A percentile compares a stretch with the other conserved stretches of the same genome.
Conservation (phyloP, 2,113 vertebrate species). For the Phrynosoma blainvillii region DNA sequence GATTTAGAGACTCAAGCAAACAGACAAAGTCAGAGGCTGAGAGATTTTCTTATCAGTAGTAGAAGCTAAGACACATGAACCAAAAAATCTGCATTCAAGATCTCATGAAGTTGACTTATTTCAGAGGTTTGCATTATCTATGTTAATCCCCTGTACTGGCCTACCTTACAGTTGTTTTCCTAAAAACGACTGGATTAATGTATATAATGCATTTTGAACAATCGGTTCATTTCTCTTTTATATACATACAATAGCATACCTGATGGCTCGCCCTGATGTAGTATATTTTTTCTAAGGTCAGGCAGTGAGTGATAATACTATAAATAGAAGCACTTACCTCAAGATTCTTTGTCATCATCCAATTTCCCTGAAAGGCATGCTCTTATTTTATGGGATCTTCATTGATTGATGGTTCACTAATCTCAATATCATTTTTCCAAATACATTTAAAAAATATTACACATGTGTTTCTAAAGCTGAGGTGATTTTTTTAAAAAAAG, state of each 20-base stretch:
- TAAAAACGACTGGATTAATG: neutral
- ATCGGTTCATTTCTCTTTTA: neutral
- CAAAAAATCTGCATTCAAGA: neutral
- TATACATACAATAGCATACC: neutral
- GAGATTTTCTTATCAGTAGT: too few species aligned
- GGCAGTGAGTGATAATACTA: neutral
- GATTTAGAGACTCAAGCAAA: neutral
- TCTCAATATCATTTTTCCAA: neutral
- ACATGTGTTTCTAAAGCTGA: neutral
- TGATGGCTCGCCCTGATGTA: neutral
- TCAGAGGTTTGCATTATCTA: neutral
- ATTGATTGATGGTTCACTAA: constrained; percentile 4
- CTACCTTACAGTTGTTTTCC: neutral
- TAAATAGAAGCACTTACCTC: constrained; percentile 28
- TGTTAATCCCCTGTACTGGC: neutral
- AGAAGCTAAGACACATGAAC: too few species aligned
- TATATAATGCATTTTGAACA: neutral
- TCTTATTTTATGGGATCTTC: constrained; percentile 22
- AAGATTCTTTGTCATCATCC: constrained; percentile 21
- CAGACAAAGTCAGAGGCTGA: neutral
- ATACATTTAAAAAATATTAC: constrained; percentile 7
- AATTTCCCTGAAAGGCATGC: constrained; percentile 8
- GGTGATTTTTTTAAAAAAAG: constrained; percentile 1
- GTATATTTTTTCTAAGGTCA: constrained; percentile 32
- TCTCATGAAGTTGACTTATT: neutral